Base-by-base conservation (phyloP, 2,113 vertebrate genomes). In the Bos javanicus region DNA sequence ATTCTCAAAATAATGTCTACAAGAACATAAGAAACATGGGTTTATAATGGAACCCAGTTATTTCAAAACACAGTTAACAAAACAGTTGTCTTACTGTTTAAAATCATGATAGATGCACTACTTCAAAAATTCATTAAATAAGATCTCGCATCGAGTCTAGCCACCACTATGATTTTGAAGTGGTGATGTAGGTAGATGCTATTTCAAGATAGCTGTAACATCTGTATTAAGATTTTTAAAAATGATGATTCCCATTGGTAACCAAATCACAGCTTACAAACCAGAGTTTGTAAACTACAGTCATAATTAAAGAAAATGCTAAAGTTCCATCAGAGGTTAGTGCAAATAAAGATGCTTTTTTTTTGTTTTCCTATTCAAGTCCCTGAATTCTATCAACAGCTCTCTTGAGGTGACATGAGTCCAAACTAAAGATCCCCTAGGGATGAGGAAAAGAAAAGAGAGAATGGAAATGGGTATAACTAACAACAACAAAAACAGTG, bases 111-210 rank as follows among this genome's bases (percentile, higher is more conserved):
- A 48, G 50, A 39, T 15, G 62, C 12, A 26, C 33, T 86, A 86
- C 16, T 85, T 93, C 59, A 62, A 89, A 95, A 95, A 94, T 67
- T 96, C 82, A 91, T 67, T 95, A 90, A 97, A 91, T 76, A 92
- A 81, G n/a, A 76, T 64, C 33, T 83, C 64, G 52, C 28, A 71
- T 15, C 28, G 10, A 39, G 11, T 87, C 62, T 92, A 64, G 71
- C 19, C 36, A 83, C 36, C 21, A 43, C 48, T 94, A 62, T 86
- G 36, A 92, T 85, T 96, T 50, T 93, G 59, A 96, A 94, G 43
- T 62, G 43, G 52, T 74, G 57, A 85, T 85, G 3, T 30, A 92
- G 43, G 21, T 8, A 88, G n/a, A 78, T 39, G 50, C 23, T n/a
- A 85, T 85, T 90, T 92, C 52, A 60, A 88, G 50, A 94, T 30